Base-by-base conservation (phyloP, 2,113 vertebrate species). In the Amazona guildingii region DNA sequence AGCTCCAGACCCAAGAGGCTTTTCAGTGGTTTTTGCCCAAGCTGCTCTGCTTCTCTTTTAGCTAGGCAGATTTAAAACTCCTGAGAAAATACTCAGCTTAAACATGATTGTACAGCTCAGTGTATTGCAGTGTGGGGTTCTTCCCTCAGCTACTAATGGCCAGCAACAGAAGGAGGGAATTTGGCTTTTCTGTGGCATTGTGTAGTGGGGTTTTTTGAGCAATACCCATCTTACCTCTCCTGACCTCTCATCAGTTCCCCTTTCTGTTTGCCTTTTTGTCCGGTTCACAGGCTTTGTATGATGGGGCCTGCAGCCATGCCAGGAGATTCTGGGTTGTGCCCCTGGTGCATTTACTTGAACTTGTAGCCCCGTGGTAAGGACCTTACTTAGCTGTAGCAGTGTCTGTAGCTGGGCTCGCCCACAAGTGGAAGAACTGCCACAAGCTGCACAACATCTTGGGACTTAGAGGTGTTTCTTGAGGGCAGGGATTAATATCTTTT, bases 191-290 rank as follows among this genome's bases (percentile, higher is more conserved):
- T 39, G 7, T 68, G 27, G 9, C 8, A 16, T 17, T 27, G 9
- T 17, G 6, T 31, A 20, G 57, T 59, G 33, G 25, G 25, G 0
- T 2, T 46, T 41, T 88, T 43, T 46, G n/a, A 68, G 13, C 13
- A 17, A 2, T 4, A 2, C 52, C 17, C 8, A 12, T 29, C 1
- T 3, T 33, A 0, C 25, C 54, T 74, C 37, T 21, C 37, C 20
- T 74, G 12, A 23, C 16, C 7, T 81, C 23, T 67, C 44, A 14
- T 54, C n/a, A 28, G 10, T 66, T 81, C 20, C 57, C 17, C 8
- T 80, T 13, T 81, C 44, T 76, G 2, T 41, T 93, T 75, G 16
- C 7, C 44, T 63, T 75, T 87, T 69, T 24, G 20, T 63, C 62
- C 23, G 1, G 9, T 67, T 84, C 66, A 33, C 9, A 11, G 55